These are phyloP conservation scores for Montifringilla adamsi DNA, from an alignment of 2,113 vertebrate species.

Conservation along the genomic window DNA sequence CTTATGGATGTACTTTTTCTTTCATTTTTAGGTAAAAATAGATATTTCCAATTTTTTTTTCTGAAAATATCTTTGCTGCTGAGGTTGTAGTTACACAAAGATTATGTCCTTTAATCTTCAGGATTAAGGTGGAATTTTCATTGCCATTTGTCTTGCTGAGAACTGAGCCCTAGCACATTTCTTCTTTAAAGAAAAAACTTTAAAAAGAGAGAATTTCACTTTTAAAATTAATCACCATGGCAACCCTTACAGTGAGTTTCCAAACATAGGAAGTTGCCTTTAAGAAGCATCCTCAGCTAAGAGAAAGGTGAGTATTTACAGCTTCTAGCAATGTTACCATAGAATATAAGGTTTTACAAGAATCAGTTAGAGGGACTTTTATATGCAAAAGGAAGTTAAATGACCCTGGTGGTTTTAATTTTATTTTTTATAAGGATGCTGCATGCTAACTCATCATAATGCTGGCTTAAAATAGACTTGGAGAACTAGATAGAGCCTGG, in stretches of 20 bases:
- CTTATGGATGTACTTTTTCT: background rate
- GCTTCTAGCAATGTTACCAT: background rate
- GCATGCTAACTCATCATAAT: background rate
- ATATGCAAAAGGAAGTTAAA: slow-evolving; percentile 1
- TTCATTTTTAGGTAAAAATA: background rate
- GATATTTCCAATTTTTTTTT: background rate
- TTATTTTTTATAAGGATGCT: background rate
- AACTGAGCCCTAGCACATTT: background rate
- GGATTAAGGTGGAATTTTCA: background rate
- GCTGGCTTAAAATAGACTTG: slow-evolving; percentile 43
- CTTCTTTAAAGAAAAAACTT: slow-evolving; percentile 65
- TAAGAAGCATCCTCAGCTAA: slow-evolving; percentile 33
- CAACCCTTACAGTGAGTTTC: slow-evolving; percentile 61
- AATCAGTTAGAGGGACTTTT: background rate
- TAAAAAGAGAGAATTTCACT: slow-evolving; percentile 45
- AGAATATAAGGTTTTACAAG: background rate
- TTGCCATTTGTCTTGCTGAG: background rate
- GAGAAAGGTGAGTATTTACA: slow-evolving; percentile 60
- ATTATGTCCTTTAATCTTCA: background rate
- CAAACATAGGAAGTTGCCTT: slow-evolving; percentile 63
- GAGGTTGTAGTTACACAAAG: background rate
- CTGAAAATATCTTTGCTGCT: background rate
- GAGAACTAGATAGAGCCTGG: slow-evolving; percentile 4
- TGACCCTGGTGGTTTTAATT: background rate
- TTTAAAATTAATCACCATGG: slow-evolving; percentile 65